Conservation (phyloP, 1,140 invertebrate species). For the Trichonephila inaurata region DNA sequence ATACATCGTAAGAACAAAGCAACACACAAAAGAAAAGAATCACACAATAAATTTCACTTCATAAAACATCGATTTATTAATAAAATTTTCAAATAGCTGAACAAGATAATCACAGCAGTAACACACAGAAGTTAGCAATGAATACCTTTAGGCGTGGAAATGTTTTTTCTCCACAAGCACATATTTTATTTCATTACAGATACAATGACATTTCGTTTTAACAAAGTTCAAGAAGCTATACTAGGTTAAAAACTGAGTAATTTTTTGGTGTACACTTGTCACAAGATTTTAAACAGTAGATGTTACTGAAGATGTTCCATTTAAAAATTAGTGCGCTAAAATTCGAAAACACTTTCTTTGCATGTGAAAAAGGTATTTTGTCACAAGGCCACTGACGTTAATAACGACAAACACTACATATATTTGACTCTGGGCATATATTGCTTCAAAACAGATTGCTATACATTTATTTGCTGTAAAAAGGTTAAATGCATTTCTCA, state of each 20-base stretch:
- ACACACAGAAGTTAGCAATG: conserved; percentile 73
- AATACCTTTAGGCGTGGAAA: conserved; percentile 54
- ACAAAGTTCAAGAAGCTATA: conserved; percentile 47
- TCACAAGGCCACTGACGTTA: conserved; percentile 66
- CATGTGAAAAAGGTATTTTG: conserved; percentile 67
- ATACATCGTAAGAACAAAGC: neutral
- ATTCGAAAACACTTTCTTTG: conserved; percentile 57
- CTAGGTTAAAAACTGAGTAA: conserved; percentile 46
- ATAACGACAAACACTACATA: conserved; percentile 56
- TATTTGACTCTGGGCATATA: conserved; percentile 48
- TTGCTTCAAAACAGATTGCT: conserved; percentile 26
- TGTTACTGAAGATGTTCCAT: conserved; percentile 28
- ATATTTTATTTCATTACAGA: conserved; percentile 37
- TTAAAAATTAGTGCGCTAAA: conserved; percentile 65
- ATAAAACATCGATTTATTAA: conserved; percentile 76
- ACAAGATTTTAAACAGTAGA: conserved; percentile 34
- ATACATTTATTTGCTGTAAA: conserved; percentile 58
- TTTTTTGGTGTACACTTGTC: conserved; percentile 24
- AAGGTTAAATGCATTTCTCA: conserved; percentile 43
- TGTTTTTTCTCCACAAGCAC: conserved; percentile 33
- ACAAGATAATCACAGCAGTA: conserved; percentile 76
- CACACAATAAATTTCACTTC: conserved; percentile 25
- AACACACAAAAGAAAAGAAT: neutral
- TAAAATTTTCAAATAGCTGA: conserved; percentile 75
- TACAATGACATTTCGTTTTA: conserved; percentile 39